Conservation (phyloP, 1,140 invertebrate genomes). For the Mizuhopecten yessoensis region DNA sequence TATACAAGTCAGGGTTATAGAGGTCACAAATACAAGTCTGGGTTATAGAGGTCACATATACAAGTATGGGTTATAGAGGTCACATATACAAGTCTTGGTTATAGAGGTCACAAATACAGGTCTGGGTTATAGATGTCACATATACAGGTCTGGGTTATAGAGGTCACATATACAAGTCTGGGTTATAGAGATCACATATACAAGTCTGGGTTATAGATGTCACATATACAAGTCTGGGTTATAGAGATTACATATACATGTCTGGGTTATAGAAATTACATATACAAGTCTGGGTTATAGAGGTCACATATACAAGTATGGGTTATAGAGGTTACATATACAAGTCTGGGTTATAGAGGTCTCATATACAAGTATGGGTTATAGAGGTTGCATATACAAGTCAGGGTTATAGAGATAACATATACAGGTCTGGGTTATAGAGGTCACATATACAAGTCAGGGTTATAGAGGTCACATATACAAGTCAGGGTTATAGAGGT, state of each 20-base stretch:
- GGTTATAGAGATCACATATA: background rate
- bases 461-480: constrained; percentile 18
- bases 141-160: background rate
- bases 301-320: background rate
- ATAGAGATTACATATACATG: background rate
- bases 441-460: background rate
- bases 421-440: background rate
- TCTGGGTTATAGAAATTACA: background rate
- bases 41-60: background rate
- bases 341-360: background rate
- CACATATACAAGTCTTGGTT: background rate
- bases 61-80: background rate
- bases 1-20: background rate
- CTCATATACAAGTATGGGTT: background rate
- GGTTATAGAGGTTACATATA: background rate
- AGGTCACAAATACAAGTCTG: background rate
- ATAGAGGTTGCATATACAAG: background rate
- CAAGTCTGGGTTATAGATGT: no score
- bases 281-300: background rate
- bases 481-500: background rate
- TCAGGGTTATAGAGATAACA: background rate
- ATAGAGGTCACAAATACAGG: background rate
- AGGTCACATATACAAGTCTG: background rate
- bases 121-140: background rate
- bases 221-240: no score